phyloP scores from a whole-genome alignment of 30 jellyfish, hydroid and myxozoan species.

The Aurelia aurita region DNA sequence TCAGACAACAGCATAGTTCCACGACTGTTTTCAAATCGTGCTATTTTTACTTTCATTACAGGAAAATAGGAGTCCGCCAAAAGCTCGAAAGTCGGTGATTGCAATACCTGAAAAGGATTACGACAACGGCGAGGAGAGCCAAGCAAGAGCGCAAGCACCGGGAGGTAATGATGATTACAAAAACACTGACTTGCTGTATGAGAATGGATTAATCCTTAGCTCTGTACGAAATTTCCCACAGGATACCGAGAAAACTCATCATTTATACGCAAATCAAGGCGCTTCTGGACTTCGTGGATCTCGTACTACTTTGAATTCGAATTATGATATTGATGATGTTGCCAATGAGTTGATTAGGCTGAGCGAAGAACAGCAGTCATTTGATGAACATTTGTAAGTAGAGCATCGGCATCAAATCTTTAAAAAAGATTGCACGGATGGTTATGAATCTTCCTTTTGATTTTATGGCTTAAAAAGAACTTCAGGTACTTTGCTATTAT shows the following conservation, averaged over 20 bases:
- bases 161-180: no score
- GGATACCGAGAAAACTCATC: neutral
- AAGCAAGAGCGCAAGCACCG: no score
- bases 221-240: conserved; percentile 20
- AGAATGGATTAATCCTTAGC: conserved; percentile 50
- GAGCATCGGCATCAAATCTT: neutral
- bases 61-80: neutral
- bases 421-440: no score
- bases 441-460: no score
- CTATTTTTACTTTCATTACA: neutral
- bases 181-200: conserved; percentile 17
- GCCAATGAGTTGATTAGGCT: conserved; percentile 63
- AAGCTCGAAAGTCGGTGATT: neutral
- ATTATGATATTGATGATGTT: conserved; percentile 57
- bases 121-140: neutral
- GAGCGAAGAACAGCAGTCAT: conserved; percentile 66
- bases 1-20: no score
- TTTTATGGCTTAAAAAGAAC: no score
- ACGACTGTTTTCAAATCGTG: no score
- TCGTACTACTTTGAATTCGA: conserved; percentile 26
- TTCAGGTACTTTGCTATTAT: no score
- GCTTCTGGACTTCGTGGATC: conserved; percentile 1
- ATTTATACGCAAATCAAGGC: neutral
- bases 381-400: conserved; percentile 21
- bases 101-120: conserved; percentile 26